Percentiles rank a stretch among this genome's conserved stretches.
These are phyloP conservation scores for Falco naumanni DNA, from an alignment of 2,797 vertebrate genomes.

Conservation along the genomic window DNA sequence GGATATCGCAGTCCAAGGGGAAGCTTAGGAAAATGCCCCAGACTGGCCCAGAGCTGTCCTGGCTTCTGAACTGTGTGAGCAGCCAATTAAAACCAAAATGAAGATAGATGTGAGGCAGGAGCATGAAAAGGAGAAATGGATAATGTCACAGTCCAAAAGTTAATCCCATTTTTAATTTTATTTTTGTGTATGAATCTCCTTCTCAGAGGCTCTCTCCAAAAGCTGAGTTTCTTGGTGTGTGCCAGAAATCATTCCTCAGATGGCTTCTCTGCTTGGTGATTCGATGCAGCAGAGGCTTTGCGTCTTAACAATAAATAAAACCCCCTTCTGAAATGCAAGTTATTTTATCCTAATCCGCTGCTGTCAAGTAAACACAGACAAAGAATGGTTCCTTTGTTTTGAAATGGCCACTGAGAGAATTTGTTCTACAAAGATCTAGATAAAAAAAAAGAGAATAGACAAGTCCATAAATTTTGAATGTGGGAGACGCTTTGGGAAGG, in stretches of 20 bases:
- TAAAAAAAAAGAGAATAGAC: background rate
- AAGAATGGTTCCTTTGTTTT: conserved; percentile 24
- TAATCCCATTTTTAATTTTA: conserved; percentile 48
- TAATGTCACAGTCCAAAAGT: conserved; percentile 27
- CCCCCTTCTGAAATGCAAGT: conserved; percentile 3
- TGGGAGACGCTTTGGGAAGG: background rate
- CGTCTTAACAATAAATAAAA: conserved; percentile 8
- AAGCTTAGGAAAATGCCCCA: background rate
- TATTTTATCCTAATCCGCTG: conserved; percentile 37
- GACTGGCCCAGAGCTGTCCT: background rate
- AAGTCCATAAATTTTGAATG: conserved; percentile 1
- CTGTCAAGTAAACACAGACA: conserved; percentile 49
- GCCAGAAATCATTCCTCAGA: conserved; percentile 32
- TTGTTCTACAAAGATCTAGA: conserved; percentile 23
- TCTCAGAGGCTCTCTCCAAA: background rate
- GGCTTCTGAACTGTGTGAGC: background rate
- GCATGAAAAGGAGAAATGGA: background rate
- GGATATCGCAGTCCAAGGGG: background rate
- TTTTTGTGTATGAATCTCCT: background rate
- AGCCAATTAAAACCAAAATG: background rate
- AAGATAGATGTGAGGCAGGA: background rate
- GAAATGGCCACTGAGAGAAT: conserved; percentile 18
- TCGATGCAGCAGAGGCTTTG: conserved; percentile 11
- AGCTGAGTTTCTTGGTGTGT: background rate
- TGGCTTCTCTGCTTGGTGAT: conserved; percentile 13